Base-by-base conservation (phyloP, 2,113 vertebrate species). In the Nerophis ophidion region DNA sequence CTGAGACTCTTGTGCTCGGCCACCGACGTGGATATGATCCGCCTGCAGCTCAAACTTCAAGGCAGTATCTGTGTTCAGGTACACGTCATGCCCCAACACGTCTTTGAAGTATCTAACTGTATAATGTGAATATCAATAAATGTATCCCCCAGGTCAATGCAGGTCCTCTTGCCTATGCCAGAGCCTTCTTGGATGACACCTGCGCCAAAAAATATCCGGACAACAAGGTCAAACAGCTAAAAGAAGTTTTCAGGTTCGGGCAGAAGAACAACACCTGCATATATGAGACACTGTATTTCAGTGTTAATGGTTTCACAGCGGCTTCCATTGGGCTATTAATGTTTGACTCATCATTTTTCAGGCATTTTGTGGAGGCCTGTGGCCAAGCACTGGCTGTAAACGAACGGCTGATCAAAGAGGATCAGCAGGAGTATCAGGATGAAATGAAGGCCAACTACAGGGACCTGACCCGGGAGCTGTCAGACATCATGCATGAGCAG, bases 361-460 rank as follows among this genome's bases (percentile, higher is more conserved):
- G 97, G 87, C 94, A 98, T 84, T 98, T 98, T 81, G 95, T 97
- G 71, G 97, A 98, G 68, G 91, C 95, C 47, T 98, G 96, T 10
- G 96, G 95, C 13, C 94, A 95, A 53, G 96, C 88, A 34, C 84
- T 99, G 51, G 89, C 83, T 0, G 81, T 98, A 50, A 99, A 99
- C 8, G 95, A 98, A 73, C 89, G 91, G 12, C 91, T 99, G 65
- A 98, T 97, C 79, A 98, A 98, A 78, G 96, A 98, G 83, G 96
- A 98, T 86, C 97, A 97, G 77, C 83, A 96, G 66, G 95, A 99
- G 76, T 99, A 98, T 72, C 96, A 99, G 15, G 96, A 98, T 53
- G 95, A 98, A 87, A 96, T 98, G 94, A 99, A 99, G 73, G 93
- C 94, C 17, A 98, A 92, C 87, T 98, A 97, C 85, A 89, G 92